Conservation (phyloP, 2,888 invertebrate species). For the Xestobium rufovillosum region DNA sequence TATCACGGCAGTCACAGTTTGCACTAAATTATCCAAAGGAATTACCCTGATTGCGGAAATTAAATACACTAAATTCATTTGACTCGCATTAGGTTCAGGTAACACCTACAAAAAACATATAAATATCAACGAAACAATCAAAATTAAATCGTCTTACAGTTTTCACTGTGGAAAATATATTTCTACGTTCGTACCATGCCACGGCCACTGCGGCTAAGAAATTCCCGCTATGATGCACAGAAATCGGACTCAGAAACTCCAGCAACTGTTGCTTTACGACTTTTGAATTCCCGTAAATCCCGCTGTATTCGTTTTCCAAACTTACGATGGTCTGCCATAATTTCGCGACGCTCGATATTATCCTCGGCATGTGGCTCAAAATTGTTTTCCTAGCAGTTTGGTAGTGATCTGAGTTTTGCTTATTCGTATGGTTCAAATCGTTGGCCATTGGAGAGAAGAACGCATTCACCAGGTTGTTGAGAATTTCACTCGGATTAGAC, state of each 20-base stretch:
- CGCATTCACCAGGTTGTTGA: slow-evolving; percentile 73
- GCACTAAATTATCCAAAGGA: slow-evolving; percentile 75
- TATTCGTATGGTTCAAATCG: slow-evolving; percentile 35
- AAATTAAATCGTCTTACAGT: slow-evolving; percentile 33
- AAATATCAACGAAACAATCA: slow-evolving; percentile 2
- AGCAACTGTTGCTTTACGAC: slow-evolving; percentile 70
- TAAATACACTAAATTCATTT: slow-evolving; percentile 69
- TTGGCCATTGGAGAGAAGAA: slow-evolving; percentile 59
- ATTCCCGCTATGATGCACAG: slow-evolving; percentile 71
- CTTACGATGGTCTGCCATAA: slow-evolving; percentile 66
- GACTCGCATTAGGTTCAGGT: slow-evolving; percentile 59
- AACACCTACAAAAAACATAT: slow-evolving; percentile 42
- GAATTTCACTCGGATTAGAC: slow-evolving; percentile 61
- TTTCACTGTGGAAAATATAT: slow-evolving; percentile 44
- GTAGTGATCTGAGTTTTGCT: slow-evolving; percentile 41
- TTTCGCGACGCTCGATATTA: slow-evolving; percentile 69
- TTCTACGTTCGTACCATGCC: slow-evolving; percentile 72
- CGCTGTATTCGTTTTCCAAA: slow-evolving; percentile 44
- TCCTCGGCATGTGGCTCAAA: slow-evolving; percentile 70
- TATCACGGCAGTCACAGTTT: slow-evolving; percentile 73
- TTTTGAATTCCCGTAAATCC: slow-evolving; percentile 54
- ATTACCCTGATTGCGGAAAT: slow-evolving; percentile 75
- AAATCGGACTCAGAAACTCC: slow-evolving; percentile 77
- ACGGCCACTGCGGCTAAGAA: slow-evolving; percentile 77
- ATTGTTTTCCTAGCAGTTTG: slow-evolving; percentile 63